Conservation (phyloP, 2,113 vertebrate genomes). For the Origma solitaria region DNA sequence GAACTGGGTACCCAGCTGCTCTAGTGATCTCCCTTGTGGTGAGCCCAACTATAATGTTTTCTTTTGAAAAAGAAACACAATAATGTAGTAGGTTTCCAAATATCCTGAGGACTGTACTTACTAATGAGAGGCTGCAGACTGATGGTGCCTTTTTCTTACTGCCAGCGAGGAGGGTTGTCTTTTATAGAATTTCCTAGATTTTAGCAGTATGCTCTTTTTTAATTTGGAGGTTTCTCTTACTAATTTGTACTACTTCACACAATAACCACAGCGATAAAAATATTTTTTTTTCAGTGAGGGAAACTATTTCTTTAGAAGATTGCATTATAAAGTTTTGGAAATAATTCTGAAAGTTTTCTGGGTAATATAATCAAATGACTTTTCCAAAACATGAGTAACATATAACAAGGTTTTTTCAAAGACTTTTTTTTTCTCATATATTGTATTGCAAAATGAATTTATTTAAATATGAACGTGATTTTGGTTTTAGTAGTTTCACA, state of each 20-base stretch:
- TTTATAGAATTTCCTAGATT: neutral
- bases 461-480: neutral
- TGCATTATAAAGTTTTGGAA: neutral
- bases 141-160: neutral
- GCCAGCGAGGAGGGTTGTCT: neutral
- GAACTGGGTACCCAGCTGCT: neutral
- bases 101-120: neutral
- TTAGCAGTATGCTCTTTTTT: neutral
- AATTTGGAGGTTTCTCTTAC: neutral
- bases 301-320: neutral
- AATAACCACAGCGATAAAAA: neutral
- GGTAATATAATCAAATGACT: neutral
- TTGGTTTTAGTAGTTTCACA: neutral
- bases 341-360: neutral
- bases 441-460: neutral
- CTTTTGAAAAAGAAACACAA: neutral
- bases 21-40: neutral
- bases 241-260: neutral
- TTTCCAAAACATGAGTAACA: neutral
- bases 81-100: neutral
- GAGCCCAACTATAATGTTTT: neutral
- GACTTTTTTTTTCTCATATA: accelerated
- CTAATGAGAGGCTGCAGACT: neutral
- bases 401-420: neutral
- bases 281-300: neutral